Percentiles rank a stretch among this genome's conserved stretches.
phyloP scores from a whole-genome alignment of 2,888 invertebrate genomes.

The Polydrusus tereticollis region DNA sequence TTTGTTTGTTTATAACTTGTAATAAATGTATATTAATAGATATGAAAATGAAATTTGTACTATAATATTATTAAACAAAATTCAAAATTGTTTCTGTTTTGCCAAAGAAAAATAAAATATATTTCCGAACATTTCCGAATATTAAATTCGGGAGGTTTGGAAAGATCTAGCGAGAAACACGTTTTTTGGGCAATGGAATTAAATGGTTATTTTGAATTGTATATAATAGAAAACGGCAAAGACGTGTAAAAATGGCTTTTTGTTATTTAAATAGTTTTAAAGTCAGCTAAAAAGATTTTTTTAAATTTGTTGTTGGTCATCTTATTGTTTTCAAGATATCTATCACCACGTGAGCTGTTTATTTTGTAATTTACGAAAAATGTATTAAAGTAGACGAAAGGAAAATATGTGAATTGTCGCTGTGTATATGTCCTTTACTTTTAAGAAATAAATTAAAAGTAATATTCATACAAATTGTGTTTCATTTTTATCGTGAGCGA shows the following conservation, averaged over 20 bases:
- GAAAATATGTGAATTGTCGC: constrained; percentile 62
- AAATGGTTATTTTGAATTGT: constrained; percentile 24
- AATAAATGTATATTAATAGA: constrained; percentile 53
- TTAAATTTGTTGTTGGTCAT: constrained; percentile 43
- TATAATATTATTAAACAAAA: constrained; percentile 36
- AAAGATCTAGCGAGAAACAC: constrained; percentile 22
- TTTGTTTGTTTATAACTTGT: constrained; percentile 50
- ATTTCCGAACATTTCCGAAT: constrained; percentile 24
- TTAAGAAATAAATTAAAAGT: constrained; percentile 65
- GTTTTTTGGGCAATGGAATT: constrained; percentile 14
- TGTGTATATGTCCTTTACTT: constrained; percentile 67
- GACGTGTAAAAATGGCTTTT: constrained; percentile 25
- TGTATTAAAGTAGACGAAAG: constrained; percentile 42
- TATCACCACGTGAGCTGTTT: constrained; percentile 34
- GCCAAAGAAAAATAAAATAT: constrained; percentile 40
- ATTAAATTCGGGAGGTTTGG: constrained; percentile 20
- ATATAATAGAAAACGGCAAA: constrained; percentile 24
- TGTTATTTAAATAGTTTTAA: constrained; percentile 25
- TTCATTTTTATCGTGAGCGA: no score
- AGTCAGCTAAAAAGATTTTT: constrained; percentile 8
- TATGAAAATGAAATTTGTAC: constrained; percentile 51
- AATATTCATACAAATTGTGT: constrained; percentile 62
- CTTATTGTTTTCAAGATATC: constrained; percentile 15
- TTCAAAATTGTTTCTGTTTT: constrained; percentile 45
- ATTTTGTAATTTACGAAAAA: constrained; percentile 50